Evolutionary conservation across 2,797 vertebrate species (phyloP), one percentile per base, ranked within the genome.

Genomic region (Pseudochaenichthys georgianus): DNA sequence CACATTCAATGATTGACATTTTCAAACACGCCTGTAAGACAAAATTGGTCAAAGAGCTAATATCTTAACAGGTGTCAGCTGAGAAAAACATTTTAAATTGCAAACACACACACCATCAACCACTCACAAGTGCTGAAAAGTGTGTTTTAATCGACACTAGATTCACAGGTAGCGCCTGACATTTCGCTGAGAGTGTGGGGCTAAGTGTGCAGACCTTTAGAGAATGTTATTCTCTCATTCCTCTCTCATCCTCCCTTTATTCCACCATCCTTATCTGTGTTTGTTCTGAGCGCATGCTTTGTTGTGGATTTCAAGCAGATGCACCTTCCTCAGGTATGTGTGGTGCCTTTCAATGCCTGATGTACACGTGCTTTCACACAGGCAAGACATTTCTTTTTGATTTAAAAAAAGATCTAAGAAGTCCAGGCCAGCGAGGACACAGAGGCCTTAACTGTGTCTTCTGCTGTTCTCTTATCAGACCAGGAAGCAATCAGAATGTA

Each of bases 151-250:
- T 91, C 57, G 55, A 90, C 85, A 58, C n/a, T 9, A 6, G 62
- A 81, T 90, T 91, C 70, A 76, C 80, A 73, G 75, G 81, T 83
- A 70, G 64, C 50, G 19, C 53, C 72, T 93, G 92, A 92, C 89
- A 93, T 93, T 94, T 93, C 3, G 59, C 69, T 51, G 43, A n/a
- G 64, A 78, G 82, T 80, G 60, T 68, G 80, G 80, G 84, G 86
- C 83, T 91, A 89, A 94, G 88, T 84, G 58, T 78, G 89, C 81
- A 92, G 91, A 94, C 92, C 90, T 93, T 92, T 88, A 70, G 73
- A 88, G 84, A 89, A 84, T 87, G 83, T 84, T 87, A 73, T 73
- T 88, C 77, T 87, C 72, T 77, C 78, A 53, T 80, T 87, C 75
- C 54, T 79, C 75, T 81, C 78, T 87, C 80, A 67, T 87, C 78